Evolutionary conservation across 2,797 vertebrate genomes (phyloP).

Genomic region (Sebastes glaucus): DNA sequence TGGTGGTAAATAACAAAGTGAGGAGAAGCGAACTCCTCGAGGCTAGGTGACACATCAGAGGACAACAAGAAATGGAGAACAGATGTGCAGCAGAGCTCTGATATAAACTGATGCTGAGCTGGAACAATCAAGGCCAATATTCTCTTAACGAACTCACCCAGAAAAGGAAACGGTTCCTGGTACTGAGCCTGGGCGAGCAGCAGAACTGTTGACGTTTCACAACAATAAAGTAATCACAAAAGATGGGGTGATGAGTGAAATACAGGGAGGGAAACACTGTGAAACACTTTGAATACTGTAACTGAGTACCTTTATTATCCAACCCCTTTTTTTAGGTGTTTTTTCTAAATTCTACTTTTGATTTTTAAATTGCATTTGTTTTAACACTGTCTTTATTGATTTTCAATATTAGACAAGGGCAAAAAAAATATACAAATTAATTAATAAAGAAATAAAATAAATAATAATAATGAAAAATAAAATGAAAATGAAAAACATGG

Average conservation of each 20-base stretch:
- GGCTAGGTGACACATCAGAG: conserved; percentile 67
- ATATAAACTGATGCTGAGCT: conserved; percentile 32
- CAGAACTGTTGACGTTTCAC: conserved; percentile 63
- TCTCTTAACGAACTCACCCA: conserved; percentile 74
- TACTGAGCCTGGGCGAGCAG: conserved; percentile 77
- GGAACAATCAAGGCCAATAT: conserved; percentile 30
- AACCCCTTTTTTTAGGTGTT: neutral
- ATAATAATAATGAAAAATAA: too few species aligned
- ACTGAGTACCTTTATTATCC: neutral
- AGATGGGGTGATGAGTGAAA: conserved; percentile 1
- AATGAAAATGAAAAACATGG: too few species aligned
- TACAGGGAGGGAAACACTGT: neutral
- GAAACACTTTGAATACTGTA: neutral
- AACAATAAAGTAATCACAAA: conserved; percentile 39
- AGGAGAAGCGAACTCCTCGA: conserved; percentile 31
- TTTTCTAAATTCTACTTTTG: neutral
- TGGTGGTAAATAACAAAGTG: conserved; percentile 49
- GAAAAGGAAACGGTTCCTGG: conserved; percentile 57
- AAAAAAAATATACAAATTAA: too few species aligned
- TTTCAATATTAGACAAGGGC: too few species aligned
- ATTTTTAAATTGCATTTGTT: neutral
- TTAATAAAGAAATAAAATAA: too few species aligned
- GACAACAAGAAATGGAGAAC: conserved; percentile 48
- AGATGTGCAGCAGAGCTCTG: conserved; percentile 53
- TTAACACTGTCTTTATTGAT: too few species aligned